Conservation (phyloP, 2,797 vertebrate species). For the Gouania willdenowi region DNA sequence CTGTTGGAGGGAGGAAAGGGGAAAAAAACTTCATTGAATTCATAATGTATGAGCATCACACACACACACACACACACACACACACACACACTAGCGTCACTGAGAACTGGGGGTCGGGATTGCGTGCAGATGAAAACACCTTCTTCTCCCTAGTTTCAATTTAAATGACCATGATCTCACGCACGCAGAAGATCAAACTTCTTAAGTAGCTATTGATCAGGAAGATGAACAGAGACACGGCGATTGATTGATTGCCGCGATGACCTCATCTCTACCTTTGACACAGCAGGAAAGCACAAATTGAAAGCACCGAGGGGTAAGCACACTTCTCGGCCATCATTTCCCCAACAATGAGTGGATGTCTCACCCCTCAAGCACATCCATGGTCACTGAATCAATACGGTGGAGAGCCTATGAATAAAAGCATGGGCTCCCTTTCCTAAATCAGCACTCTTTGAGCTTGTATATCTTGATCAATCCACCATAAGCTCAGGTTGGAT, state of each 20-base stretch:
- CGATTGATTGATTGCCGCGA: constrained; percentile 31
- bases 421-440: constrained; percentile 13
- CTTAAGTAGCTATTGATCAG: constrained; percentile 67
- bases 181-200: constrained; percentile 55
- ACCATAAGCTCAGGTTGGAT: constrained; percentile 2
- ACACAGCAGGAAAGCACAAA: constrained; percentile 51
- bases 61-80: too few relatives aligned
- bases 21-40: constrained; percentile 40
- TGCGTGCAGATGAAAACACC: constrained; percentile 24
- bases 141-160: constrained; percentile 23
- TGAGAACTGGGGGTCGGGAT: constrained; percentile 32
- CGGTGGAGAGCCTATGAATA: constrained; percentile 31
- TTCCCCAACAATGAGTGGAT: constrained; percentile 48
- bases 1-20: constrained; percentile 47
- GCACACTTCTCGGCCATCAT: constrained; percentile 50
- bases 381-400: constrained; percentile 49
- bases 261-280: constrained; percentile 59
- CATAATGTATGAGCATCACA: constrained; percentile 60
- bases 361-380: constrained; percentile 26
- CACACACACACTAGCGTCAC: constrained; percentile 48
- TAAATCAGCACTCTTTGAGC: constrained; percentile 42
- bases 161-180: constrained; percentile 53
- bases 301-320: constrained; percentile 54
- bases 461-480: constrained; percentile 34
- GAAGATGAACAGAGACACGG: constrained; percentile 53